phyloP scores from a whole-genome alignment of 2,888 invertebrate genomes.

The Pocota personata region DNA sequence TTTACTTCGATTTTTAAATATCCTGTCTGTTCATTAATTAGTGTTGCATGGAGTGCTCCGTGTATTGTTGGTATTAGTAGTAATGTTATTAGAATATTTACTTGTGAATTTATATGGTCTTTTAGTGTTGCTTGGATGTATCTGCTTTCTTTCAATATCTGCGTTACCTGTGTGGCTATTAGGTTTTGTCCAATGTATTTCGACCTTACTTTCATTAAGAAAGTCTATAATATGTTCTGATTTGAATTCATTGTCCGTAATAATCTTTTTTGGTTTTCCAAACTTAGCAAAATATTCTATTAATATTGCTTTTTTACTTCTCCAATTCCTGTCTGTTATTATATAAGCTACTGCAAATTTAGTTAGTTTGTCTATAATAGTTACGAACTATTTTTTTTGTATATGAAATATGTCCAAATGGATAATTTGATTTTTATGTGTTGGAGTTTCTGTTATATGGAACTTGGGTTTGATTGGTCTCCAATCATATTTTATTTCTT shows the following conservation, averaged over 20 bases:
- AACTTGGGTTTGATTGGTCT: constrained; percentile 14
- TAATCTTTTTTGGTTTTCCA: constrained; percentile 49
- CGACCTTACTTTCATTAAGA: constrained; percentile 38
- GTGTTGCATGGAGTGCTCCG: constrained; percentile 26
- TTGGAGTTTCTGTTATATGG: background rate
- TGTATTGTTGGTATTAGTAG: constrained; percentile 28
- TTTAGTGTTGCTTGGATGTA: constrained; percentile 57
- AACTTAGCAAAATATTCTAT: constrained; percentile 54
- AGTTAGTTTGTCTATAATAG: constrained; percentile 56
- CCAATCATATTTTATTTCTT: constrained; percentile 22
- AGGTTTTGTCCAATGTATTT: constrained; percentile 42
- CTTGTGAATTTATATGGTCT: constrained; percentile 53
- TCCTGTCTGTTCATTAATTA: constrained; percentile 38
- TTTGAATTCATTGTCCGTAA: constrained; percentile 61
- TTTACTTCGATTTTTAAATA: constrained; percentile 44
- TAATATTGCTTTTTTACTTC: constrained; percentile 33
- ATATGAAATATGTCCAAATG: constrained; percentile 62
- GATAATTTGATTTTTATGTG: constrained; percentile 43
- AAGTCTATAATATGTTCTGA: constrained; percentile 41
- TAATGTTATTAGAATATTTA: constrained; percentile 41
- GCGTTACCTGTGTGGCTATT: constrained; percentile 53
- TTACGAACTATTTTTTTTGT: constrained; percentile 49
- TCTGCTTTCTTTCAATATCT: constrained; percentile 51
- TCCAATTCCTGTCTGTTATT: constrained; percentile 65
- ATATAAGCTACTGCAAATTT: constrained; percentile 63